A percentile compares a stretch with the other conserved stretches of the same genome.
These are phyloP conservation scores for Calliopum simillimum DNA, from an alignment of 2,888 invertebrate species.

Conservation along the genomic window DNA sequence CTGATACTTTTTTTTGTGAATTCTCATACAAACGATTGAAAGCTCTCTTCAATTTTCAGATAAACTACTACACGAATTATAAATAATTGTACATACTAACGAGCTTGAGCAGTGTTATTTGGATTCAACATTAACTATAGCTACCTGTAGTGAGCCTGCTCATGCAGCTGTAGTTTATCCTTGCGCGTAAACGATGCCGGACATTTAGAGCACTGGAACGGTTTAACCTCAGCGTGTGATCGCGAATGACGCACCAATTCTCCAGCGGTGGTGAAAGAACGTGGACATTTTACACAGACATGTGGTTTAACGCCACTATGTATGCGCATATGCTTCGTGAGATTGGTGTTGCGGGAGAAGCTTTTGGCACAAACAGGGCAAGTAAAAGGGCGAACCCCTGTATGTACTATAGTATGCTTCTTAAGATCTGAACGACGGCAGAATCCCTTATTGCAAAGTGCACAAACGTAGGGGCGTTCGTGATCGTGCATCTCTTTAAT, in stretches of 20 bases:
- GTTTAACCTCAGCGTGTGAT: conserved; percentile 76
- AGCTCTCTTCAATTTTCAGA: no score
- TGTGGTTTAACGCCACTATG: conserved; percentile 79
- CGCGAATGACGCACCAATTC: conserved; percentile 77
- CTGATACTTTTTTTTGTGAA: no score
- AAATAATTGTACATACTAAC: no score
- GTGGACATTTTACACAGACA: conserved; percentile 78
- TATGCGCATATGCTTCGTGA: conserved; percentile 80
- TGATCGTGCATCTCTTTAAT: conserved; percentile 76
- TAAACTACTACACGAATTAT: no score
- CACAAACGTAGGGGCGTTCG: conserved; percentile 78
- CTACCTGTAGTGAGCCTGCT: conserved; percentile 70
- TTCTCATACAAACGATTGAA: no score
- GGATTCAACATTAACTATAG: no score
- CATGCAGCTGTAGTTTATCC: conserved; percentile 77
- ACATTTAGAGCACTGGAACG: conserved; percentile 76
- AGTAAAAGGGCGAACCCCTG: conserved; percentile 79
- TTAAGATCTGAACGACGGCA: conserved; percentile 78
- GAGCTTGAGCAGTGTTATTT: no score
- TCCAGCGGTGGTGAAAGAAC: conserved; percentile 77
- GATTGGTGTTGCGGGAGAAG: conserved; percentile 81
- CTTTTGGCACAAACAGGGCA: conserved; percentile 80
- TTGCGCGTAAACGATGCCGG: conserved; percentile 75
- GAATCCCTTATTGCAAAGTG: conserved; percentile 77
- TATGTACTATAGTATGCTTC: conserved; percentile 82